Conservation (phyloP, 2,797 vertebrate species). For the Manis crassicaudata region DNA sequence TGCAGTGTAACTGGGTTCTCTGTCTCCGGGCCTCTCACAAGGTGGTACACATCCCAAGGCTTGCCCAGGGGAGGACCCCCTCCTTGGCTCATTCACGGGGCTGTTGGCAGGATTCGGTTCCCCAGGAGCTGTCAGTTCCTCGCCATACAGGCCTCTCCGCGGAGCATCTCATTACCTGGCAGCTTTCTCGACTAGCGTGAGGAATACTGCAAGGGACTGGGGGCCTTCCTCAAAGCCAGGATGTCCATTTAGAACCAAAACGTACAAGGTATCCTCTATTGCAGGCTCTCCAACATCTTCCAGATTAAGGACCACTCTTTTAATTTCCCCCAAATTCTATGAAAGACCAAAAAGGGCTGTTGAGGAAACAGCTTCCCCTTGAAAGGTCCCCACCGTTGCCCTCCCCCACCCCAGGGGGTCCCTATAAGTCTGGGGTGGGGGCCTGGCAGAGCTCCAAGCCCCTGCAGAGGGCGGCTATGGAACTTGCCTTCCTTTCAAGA, state of each 20-base stretch:
- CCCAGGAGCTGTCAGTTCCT: neutral
- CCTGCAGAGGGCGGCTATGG: neutral
- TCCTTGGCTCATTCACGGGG: neutral
- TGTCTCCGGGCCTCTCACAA: neutral
- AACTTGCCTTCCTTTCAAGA: neutral
- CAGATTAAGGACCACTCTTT: conserved; percentile 13
- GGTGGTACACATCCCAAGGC: neutral
- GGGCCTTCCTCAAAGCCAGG: neutral
- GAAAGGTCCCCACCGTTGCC: rapidly evolving
- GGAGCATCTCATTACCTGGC: neutral
- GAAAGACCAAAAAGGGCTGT: neutral
- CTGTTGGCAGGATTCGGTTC: neutral
- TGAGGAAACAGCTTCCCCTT: neutral
- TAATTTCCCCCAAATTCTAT: neutral
- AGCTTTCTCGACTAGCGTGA: neutral
- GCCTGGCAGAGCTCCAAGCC: neutral
- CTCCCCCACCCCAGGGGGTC: neutral
- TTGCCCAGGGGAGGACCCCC: neutral
- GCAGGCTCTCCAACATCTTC: neutral
- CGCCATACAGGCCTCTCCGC: neutral
- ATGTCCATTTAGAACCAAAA: neutral
- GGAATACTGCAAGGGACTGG: neutral
- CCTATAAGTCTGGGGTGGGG: neutral
- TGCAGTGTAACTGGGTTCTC: neutral
- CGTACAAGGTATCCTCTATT: neutral